Percentiles rank a stretch among this genome's conserved stretches.
Evolutionary conservation across 2,888 invertebrate species (phyloP).

Genomic region (Teinopalpus imperialis): DNA sequence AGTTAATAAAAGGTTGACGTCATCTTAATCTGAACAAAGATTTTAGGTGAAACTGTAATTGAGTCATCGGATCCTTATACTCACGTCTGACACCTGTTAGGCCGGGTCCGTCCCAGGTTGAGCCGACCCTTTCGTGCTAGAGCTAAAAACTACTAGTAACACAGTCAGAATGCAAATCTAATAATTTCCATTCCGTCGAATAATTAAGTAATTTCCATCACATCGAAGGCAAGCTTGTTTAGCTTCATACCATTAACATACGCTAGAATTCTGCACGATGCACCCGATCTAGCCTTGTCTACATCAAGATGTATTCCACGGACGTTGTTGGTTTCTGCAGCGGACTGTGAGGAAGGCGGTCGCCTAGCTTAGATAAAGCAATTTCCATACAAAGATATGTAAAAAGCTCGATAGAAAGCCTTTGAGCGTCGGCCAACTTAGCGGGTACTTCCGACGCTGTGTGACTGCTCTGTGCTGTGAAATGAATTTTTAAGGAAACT

Average conservation of each 20-base stretch:
- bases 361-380: constrained; percentile 41
- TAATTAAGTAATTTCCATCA: too few species aligned
- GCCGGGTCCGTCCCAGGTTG: too few species aligned
- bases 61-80: too few species aligned
- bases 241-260: constrained; percentile 3
- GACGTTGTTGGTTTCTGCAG: constrained; percentile 22
- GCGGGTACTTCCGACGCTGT: constrained; percentile 24
- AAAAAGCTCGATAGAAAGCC: constrained; percentile 42
- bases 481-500: constrained; percentile 2
- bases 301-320: constrained; percentile 40
- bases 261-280: constrained; percentile 22
- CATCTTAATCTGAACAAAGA: too few species aligned
- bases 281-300: constrained; percentile 33
- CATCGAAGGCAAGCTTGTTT: too few species aligned
- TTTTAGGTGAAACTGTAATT: too few species aligned
- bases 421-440: constrained; percentile 38
- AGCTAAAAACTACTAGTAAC: too few species aligned
- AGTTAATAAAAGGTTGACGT: too few species aligned
- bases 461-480: not conserved
- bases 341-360: constrained; percentile 37
- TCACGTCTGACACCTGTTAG: too few species aligned
- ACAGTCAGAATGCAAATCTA: too few species aligned
- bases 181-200: too few species aligned
- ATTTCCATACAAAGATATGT: constrained; percentile 60
- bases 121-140: too few species aligned